phyloP scores from a whole-genome alignment of 2,888 invertebrate genomes.

The Cephonodes hylas region DNA sequence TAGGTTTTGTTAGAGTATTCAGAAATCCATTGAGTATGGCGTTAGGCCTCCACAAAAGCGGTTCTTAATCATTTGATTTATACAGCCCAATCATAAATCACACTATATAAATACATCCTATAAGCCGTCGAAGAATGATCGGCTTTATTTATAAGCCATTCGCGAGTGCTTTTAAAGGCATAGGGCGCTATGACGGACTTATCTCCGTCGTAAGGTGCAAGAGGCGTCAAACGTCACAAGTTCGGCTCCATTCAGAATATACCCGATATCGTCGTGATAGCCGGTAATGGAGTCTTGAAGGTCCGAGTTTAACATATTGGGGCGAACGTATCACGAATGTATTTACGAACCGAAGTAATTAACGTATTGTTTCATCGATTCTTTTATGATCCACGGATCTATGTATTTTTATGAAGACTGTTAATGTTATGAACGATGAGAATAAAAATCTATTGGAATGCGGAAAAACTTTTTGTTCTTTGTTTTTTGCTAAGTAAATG shows the following conservation, averaged over 20 bases:
- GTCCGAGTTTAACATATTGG: constrained; percentile 27
- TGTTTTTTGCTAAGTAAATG: neutral
- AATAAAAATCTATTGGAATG: neutral
- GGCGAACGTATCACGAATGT: constrained; percentile 10
- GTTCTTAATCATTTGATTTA: too few relatives aligned
- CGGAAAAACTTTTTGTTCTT: neutral
- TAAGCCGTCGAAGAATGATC: constrained; percentile 1
- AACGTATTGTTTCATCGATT: neutral
- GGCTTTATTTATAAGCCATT: constrained; percentile 22
- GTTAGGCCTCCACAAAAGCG: too few relatives aligned
- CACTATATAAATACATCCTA: constrained; percentile 4
- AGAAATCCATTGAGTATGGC: too few relatives aligned
- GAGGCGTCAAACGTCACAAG: constrained; percentile 53
- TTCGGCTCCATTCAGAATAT: constrained; percentile 48
- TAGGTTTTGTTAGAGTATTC: too few relatives aligned
- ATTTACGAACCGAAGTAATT: neutral
- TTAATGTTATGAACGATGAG: neutral
- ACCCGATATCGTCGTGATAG: constrained; percentile 56
- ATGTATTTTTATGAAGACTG: neutral
- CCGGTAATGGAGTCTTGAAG: constrained; percentile 70
- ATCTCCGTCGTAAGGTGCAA: constrained; percentile 54
- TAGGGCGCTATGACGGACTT: constrained; percentile 55
- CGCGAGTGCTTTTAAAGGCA: constrained; percentile 37
- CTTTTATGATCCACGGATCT: neutral
- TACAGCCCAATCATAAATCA: neutral